phyloP scores from a whole-genome alignment of 53 echinoderm and acorn worm species.

The Henricia sp. region DNA sequence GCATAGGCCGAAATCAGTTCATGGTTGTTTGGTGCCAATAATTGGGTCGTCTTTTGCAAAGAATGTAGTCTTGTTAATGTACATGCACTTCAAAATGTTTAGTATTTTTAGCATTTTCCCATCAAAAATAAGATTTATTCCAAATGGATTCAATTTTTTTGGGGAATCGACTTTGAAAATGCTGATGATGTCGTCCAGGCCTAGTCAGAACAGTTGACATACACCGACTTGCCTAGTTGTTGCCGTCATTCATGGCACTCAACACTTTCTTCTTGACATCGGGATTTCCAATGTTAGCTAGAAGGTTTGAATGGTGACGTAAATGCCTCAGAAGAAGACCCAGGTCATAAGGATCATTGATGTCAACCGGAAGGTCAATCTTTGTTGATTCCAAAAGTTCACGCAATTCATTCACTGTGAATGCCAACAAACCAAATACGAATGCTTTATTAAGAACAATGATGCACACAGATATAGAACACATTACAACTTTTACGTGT shows the following conservation, averaged over 20 bases:
- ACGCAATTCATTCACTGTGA: conserved; percentile 77
- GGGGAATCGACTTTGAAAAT: neutral
- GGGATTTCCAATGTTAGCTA: conserved; percentile 85
- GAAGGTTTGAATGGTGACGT: conserved; percentile 87
- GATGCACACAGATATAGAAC: too few species aligned
- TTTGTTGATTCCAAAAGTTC: conserved; percentile 82
- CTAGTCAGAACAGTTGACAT: neutral
- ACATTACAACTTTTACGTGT: too few species aligned
- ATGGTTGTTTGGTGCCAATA: too few species aligned
- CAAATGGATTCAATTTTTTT: too few species aligned
- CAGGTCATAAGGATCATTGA: conserved; percentile 96
- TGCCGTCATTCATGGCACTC: conserved; percentile 63
- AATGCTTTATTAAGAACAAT: too few species aligned
- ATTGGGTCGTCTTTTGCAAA: too few species aligned
- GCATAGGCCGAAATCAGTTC: too few species aligned
- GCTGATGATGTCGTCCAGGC: neutral
- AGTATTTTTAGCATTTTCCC: too few species aligned
- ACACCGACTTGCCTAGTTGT: neutral
- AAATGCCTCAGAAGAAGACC: conserved; percentile 91
- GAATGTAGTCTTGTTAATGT: too few species aligned
- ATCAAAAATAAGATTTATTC: too few species aligned
- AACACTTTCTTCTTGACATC: conserved; percentile 75
- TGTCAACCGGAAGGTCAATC: conserved; percentile 92
- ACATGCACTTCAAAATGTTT: too few species aligned
- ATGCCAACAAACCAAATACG: neutral